Evolutionary conservation across 2,797 vertebrate species (phyloP), one percentile per base, ranked within the genome.

Genomic region (Phataginus tetradactyla): DNA sequence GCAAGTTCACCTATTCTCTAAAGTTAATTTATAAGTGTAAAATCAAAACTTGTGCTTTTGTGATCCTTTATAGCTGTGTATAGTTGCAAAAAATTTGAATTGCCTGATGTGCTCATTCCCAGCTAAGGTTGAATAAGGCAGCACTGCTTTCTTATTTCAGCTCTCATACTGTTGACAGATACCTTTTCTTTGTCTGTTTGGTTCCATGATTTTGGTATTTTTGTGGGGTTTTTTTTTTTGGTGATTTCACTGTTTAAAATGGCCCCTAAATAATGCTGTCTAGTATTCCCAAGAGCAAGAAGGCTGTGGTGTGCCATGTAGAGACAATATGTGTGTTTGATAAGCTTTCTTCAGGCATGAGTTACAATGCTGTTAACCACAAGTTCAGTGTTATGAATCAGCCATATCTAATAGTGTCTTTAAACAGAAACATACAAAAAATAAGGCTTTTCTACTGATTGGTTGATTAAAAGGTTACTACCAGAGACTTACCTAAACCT

Each of bases 161-260:
- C 25, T 21, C 12, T 84, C 72, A 8, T 32, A 23, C 45, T 85
- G 7, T 49, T 59, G 25, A 53, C 49, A 63, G 13, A 25, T 39
- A 37, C 39, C 57, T 86, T 61, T 57, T 32, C 63, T 78, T 17
- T 37, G 10, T 49, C 57, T 49, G 18, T 6, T 63, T 59, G 74
- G 21, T 59, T 7, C 17, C 53, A 21, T 23, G 4, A 15, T 55
- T 84, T 92, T 64, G 89, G 72, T 9, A 11, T 37, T 51, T 53
- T 64, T 64, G 25, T 64, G 13, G 37, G 39, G 1, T 32, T 32
- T 45, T 79, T 78, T 63, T 69, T 45, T 8, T 81, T 55, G 69
- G 20, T 86, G 75, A 72, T 42, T 86, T 92, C n/a, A 37, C 77
- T 23, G 21, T 78, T 69, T 78, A 51, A 90, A 92, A 61, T 90